phyloP scores from a whole-genome alignment of 2,797 vertebrate species.

The Sebastes matsubarae region DNA sequence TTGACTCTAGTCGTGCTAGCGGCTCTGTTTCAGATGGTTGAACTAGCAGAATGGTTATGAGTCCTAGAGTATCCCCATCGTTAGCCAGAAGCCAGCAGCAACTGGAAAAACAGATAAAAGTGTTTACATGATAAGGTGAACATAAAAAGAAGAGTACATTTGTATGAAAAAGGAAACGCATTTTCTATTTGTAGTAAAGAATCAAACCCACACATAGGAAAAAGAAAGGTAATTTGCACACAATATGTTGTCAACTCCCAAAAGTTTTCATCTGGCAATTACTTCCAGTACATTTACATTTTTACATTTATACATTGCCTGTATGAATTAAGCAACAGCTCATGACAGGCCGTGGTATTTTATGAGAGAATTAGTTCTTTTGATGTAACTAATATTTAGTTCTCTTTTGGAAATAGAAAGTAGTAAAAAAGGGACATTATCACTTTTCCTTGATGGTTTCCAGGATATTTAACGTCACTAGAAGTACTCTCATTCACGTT shows the following conservation, averaged over 20 bases:
- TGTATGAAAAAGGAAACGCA: background rate
- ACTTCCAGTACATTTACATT: background rate
- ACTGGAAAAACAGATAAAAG: background rate
- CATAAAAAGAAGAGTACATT: background rate
- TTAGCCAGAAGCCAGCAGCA: background rate
- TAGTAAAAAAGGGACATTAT: background rate
- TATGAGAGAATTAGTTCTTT: background rate
- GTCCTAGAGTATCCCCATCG: background rate
- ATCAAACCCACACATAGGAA: background rate
- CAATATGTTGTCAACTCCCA: background rate
- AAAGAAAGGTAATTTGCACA: background rate
- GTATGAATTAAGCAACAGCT: background rate
- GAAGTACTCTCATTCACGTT: background rate
- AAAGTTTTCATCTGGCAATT: background rate
- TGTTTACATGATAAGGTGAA: background rate
- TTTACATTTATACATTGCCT: background rate
- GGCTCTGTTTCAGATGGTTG: background rate
- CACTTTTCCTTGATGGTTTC: background rate
- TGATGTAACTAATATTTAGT: background rate
- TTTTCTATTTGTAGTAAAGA: background rate
- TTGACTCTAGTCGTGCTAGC: background rate
- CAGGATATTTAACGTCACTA: background rate
- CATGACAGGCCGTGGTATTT: no score
- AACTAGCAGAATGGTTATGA: background rate
- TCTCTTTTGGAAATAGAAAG: background rate